A percentile compares a stretch with the other conserved stretches of the same genome.
Conservation (phyloP, 2,888 invertebrate species). For the Eristalis intricaria region DNA sequence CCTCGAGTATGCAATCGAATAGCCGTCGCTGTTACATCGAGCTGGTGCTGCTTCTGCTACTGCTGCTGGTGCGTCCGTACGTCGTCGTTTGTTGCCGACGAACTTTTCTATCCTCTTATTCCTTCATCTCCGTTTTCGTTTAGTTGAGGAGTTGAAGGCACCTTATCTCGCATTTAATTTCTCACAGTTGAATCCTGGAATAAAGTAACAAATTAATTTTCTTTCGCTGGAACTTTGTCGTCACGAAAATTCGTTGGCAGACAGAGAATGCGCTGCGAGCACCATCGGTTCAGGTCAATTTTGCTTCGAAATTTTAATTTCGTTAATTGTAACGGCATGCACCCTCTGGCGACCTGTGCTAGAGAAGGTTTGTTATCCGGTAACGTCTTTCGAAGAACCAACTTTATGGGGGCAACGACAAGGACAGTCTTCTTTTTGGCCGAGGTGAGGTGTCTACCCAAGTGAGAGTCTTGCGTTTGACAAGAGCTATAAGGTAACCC, state of each 20-base stretch:
- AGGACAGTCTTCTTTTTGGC: background rate
- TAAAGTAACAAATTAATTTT: slow-evolving; percentile 68
- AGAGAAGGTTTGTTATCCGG: slow-evolving; percentile 26
- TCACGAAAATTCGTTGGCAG: slow-evolving; percentile 28
- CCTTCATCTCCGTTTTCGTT: slow-evolving; percentile 23
- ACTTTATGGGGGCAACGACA: slow-evolving; percentile 52
- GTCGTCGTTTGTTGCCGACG: slow-evolving; percentile 12
- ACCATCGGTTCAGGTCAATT: slow-evolving; percentile 20
- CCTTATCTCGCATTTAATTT: slow-evolving; percentile 66
- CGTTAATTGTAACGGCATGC: slow-evolving; percentile 49
- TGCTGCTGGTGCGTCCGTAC: slow-evolving; percentile 2
- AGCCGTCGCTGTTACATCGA: slow-evolving; percentile 38
- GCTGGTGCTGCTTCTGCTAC: background rate
- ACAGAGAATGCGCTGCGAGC: background rate
- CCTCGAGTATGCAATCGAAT: slow-evolving; percentile 54
- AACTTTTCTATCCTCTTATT: slow-evolving; percentile 55
- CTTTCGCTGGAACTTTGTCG: slow-evolving; percentile 54
- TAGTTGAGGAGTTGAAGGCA: slow-evolving; percentile 47
- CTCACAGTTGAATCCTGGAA: slow-evolving; percentile 57
- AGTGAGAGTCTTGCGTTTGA: slow-evolving; percentile 37
- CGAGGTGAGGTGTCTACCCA: slow-evolving; percentile 14
- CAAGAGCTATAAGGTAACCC: slow-evolving; percentile 11
- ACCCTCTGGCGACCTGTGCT: slow-evolving; percentile 12
- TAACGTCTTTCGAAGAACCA: slow-evolving; percentile 23
- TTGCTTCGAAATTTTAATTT: slow-evolving; percentile 48